Base-by-base conservation (phyloP, 2,888 invertebrate genomes). In the Julus scanicus region DNA sequence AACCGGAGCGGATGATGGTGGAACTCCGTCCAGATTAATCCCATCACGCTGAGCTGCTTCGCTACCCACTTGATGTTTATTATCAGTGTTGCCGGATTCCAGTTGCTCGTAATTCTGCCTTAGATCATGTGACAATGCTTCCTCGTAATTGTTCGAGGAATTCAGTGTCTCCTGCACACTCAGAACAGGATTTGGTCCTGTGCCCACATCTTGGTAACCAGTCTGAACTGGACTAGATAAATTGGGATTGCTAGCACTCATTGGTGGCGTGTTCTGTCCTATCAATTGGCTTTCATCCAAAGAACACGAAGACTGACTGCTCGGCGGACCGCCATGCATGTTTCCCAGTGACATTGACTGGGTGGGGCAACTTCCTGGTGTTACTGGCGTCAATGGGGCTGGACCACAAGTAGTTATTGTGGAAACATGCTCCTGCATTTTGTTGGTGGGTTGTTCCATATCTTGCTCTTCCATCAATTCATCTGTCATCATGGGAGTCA, bases 291-390 rank as follows among this genome's bases (percentile, higher is more conserved):
- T 85, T 71, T 89, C 89, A 44, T 89, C 89, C 9, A 89, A 15
- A 39, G 89, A 89, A 85, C 89, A 89, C 5, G 89, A 89, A n/a
- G 89, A 89, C 85, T 89, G 89, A 71, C 89, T 89, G 37, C 89
- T 89, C 15, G 89, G 89, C 29, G 89, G 89, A 20, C 89, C 89
- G 3, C 89, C 53, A n/a, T 84, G 88, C 83, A 84, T 86, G 39
- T 57, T 48, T 20, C 85, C 88, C n/a, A 84, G 29, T 17, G 88
- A 57, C 11, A 89, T 48, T 29, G 87, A 57, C 6, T 86, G 89
- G 4, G 86, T 85, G 8, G 88, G 87, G 40, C 89, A 89, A 89
- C 89, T 89, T 53, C 89, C 88, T 13, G 89, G 89, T 15, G 89
- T 89, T 6, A 89, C 89, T 0, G 89, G 89, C 6, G 89, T 89